These are phyloP conservation scores for Carettochelys insculpta DNA, from an alignment of 2,113 vertebrate genomes.

Conservation along the genomic window DNA sequence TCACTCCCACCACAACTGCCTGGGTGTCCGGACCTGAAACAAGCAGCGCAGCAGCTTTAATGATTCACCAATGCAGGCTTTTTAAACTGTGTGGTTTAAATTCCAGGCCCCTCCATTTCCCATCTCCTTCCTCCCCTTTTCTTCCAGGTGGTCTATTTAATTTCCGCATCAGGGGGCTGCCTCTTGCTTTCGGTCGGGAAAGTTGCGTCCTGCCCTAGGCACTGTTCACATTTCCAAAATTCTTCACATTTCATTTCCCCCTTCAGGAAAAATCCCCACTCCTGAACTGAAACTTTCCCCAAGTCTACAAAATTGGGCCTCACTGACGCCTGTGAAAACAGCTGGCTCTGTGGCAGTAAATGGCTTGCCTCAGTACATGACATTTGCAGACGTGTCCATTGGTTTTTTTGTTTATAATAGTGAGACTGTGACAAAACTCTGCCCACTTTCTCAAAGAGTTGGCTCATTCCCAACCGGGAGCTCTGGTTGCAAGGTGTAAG, in stretches of 20 bases:
- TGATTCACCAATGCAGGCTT: slow-evolving; percentile 64
- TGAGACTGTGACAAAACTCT: slow-evolving; percentile 63
- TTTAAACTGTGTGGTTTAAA: slow-evolving; percentile 66
- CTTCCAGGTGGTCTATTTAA: slow-evolving; percentile 77
- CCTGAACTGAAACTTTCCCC: slow-evolving; percentile 33
- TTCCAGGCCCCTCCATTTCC: slow-evolving; percentile 60
- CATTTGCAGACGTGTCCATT: neutral
- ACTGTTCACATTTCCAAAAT: slow-evolving; percentile 72
- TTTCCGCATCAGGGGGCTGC: slow-evolving; percentile 68
- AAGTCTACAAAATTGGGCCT: slow-evolving; percentile 66
- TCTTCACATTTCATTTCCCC: slow-evolving; percentile 69
- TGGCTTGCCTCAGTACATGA: slow-evolving; percentile 65
- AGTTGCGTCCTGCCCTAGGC: slow-evolving; percentile 64
- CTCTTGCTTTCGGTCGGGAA: slow-evolving; percentile 67
- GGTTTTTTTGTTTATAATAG: slow-evolving; percentile 26
- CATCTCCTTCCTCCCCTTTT: slow-evolving; percentile 60
- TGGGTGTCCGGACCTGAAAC: slow-evolving; percentile 70
- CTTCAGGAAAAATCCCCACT: neutral
- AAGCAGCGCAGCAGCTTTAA: slow-evolving; percentile 62
- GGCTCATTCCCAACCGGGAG: neutral
- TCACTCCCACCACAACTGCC: slow-evolving; percentile 45
- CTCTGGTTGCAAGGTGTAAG: neutral
- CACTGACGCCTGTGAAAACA: slow-evolving; percentile 49
- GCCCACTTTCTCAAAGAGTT: slow-evolving; percentile 39
- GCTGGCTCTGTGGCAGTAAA: slow-evolving; percentile 63